These are phyloP conservation scores for Hipposideros armiger DNA, from an alignment of 2,113 vertebrate species.

Conservation along the genomic window DNA sequence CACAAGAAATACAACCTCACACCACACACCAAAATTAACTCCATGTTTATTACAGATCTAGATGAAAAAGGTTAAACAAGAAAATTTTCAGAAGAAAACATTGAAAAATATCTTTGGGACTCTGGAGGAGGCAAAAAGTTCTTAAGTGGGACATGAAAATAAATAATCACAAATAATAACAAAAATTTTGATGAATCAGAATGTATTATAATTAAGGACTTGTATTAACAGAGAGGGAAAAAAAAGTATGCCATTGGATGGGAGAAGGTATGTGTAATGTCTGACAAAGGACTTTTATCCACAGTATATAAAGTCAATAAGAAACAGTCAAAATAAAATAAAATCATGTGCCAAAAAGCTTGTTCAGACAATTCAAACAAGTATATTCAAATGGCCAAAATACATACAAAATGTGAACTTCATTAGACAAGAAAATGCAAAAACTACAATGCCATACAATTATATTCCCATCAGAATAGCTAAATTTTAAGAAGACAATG, in stretches of 20 bases:
- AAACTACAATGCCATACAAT: background rate
- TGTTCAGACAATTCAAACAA: background rate
- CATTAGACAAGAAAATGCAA: background rate
- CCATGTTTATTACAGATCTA: background rate
- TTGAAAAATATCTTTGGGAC: background rate
- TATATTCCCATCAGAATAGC: background rate
- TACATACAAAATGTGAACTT: background rate
- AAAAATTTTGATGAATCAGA: background rate
- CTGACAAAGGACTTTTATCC: background rate
- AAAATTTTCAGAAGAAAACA: background rate
- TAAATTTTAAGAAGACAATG: background rate
- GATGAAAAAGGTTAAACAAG: background rate
- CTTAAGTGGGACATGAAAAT: background rate
- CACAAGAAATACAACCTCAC: background rate
- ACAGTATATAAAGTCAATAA: background rate
- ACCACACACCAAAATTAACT: background rate
- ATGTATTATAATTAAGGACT: background rate
- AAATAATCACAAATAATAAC: background rate
- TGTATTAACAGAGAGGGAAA: background rate
- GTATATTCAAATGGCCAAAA: background rate
- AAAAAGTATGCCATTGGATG: background rate
- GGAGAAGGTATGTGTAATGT: background rate
- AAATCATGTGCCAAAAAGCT: background rate
- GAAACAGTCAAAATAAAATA: background rate
- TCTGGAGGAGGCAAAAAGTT: background rate